Base-by-base conservation (phyloP, 1,140 invertebrate genomes). In the Rhopalosiphum padi region DNA sequence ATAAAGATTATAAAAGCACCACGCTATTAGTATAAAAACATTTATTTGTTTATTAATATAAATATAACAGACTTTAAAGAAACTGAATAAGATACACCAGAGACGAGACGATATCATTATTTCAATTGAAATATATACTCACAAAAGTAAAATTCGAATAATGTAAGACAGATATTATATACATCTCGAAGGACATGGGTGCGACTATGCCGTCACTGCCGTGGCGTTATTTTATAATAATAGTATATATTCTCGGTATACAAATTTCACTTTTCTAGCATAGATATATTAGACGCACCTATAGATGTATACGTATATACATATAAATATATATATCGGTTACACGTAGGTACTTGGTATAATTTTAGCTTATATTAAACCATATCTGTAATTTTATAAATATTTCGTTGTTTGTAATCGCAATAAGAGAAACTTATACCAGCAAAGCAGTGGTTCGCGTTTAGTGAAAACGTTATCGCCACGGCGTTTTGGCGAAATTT, bases 211-310 rank as follows among this genome's bases (percentile, higher is more conserved):
- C 83, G 37, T 43, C 41, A 86, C 37, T 9, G 23, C 23, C 23
- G 9, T 18, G 60, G 23, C 23, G 37, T 43, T 46, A 43, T 86
- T 86, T 25, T 86, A 85, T 85, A 43, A 86, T 46, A 85, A 37
- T 41, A n/a, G n/a, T n/a, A 46, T 86, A 37, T 46, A 48, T 86
- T 43, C 83, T 86, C 23, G 23, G 22, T 25, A 85, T 46, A 30
- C 43, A 86, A 86, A 43, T 86, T 86, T 86, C 85, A 86, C 85
- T 86, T 46, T 86, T 86, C 85, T 86, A 46, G 85, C 25, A 25
- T 46, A 86, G 41, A 41, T 18, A 46, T 51, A 18, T 43, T n/a
- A n/a, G 60, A 77, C 60, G 60, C n/a, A 77, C 60, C 30, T 77
- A 18, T 2, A 0, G 0, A 77, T n/a, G 46, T 46, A 77, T 77